Base-by-base conservation (phyloP, 2,113 vertebrate genomes). In the human region DNA sequence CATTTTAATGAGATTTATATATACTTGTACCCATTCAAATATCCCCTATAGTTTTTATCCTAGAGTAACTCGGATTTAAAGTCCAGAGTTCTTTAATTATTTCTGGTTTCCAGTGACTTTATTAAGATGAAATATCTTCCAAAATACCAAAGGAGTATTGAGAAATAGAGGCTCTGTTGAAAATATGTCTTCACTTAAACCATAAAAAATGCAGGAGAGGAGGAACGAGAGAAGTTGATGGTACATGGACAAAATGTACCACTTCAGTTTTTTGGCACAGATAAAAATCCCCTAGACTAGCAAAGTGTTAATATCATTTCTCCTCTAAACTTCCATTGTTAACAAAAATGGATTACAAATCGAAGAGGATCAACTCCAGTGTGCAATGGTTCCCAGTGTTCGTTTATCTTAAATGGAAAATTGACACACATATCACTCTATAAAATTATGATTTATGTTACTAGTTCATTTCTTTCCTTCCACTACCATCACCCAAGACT, bases 361-460 rank as follows among this genome's bases (percentile, higher is more conserved):
- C 35, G n/a, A 97, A 89, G 30, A 45, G 27, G 45, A 50, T 91
- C 66, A 87, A 83, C 70, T 61, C n/a, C 50, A 81, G 43, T 55
- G 70, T 81, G 20, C n/a, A 90, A 11, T 40, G 18, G 38, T 87
- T 97, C 55, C 85, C 81, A 82, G 23, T 93, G 81, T 97, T 96
- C 18, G 22, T 98, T 97, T 89, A 95, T 93, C 95, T 97, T 91
- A 72, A 95, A 83, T 87, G 73, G 40, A 50, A 97, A 96, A 97
- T 72, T 96, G 97, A 94, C 97, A 98, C 32, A 83, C n/a, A 52
- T 79, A 89, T 94, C 85, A 66, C 73, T 97, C 79, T 59, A 83
- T 95, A 98, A 98, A 98, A 98, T 97, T 97, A 97, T 97, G 97
- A 98, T 98, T 98, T 98, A 98, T 98, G 73, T 87, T 88, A 96